Conservation (phyloP, 2,113 vertebrate genomes). For the Perca schrenkii region DNA sequence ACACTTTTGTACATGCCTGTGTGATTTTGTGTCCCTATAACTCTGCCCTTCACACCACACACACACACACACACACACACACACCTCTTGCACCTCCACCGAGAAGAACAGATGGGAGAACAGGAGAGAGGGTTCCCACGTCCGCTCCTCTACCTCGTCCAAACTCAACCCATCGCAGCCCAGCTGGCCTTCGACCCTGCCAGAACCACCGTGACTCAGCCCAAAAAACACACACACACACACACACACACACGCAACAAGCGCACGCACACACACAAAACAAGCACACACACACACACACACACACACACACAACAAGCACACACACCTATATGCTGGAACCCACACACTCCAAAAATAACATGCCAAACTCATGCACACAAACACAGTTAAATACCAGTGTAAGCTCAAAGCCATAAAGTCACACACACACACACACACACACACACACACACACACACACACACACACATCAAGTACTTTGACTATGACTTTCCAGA, state of each 20-base stretch:
- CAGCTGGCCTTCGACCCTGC: constrained; percentile 64
- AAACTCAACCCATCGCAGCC: constrained; percentile 63
- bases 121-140: constrained; percentile 79
- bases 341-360: constrained; percentile 31
- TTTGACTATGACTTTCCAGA: constrained; percentile 39
- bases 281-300: constrained; percentile 38
- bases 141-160: constrained; percentile 67
- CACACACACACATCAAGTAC: constrained; percentile 28
- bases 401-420: constrained; percentile 13
- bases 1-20: background rate
- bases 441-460: constrained; percentile 23
- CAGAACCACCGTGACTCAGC: constrained; percentile 75
- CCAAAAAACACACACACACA: constrained; percentile 51
- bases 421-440: constrained; percentile 19
- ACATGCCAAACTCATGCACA: constrained; percentile 32
- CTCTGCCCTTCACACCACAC: background rate
- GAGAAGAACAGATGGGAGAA: constrained; percentile 79
- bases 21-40: constrained; percentile 4
- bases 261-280: background rate
- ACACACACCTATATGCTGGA: constrained; percentile 28
- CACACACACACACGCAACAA: constrained; percentile 16
- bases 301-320: constrained; percentile 10
- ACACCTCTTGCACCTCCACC: constrained; percentile 56
- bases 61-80: constrained; percentile 31
- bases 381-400: constrained; percentile 38